phyloP scores from a whole-genome alignment of 2,888 invertebrate species.

The Philereme vetulata region DNA sequence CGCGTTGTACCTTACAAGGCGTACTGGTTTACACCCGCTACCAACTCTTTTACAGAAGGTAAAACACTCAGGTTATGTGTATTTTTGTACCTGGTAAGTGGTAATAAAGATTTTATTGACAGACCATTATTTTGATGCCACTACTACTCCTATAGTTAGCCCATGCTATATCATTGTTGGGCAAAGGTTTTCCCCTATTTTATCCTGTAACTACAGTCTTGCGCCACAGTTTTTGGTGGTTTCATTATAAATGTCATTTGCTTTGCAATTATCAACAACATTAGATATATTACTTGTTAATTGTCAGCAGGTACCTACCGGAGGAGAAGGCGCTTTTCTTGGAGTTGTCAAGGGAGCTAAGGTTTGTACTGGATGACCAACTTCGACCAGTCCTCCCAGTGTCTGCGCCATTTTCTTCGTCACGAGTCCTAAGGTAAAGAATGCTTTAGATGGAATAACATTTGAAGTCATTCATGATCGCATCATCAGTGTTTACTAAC shows the following conservation, averaged over 20 bases:
- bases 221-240: no score
- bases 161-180: no score
- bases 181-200: no score
- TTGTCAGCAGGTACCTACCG: slow-evolving; percentile 50
- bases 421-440: slow-evolving; percentile 66
- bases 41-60: background rate
- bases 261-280: no score
- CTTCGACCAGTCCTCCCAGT: slow-evolving; percentile 83
- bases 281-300: background rate
- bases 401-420: slow-evolving; percentile 75
- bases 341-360: slow-evolving; percentile 72
- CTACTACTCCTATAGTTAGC: no score
- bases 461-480: background rate
- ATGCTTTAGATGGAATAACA: background rate
- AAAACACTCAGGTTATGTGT: no score
- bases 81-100: no score
- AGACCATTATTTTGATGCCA: no score
- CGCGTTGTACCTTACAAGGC: slow-evolving; percentile 11
- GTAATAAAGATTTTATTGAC: no score
- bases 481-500: no score
- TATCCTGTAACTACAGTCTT: no score
- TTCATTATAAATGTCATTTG: no score
- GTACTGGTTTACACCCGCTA: background rate
- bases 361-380: slow-evolving; percentile 91
- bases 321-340: slow-evolving; percentile 78